These are phyloP conservation scores for Epistrophella euchroma DNA, from an alignment of 2,888 invertebrate genomes.

Conservation along the genomic window DNA sequence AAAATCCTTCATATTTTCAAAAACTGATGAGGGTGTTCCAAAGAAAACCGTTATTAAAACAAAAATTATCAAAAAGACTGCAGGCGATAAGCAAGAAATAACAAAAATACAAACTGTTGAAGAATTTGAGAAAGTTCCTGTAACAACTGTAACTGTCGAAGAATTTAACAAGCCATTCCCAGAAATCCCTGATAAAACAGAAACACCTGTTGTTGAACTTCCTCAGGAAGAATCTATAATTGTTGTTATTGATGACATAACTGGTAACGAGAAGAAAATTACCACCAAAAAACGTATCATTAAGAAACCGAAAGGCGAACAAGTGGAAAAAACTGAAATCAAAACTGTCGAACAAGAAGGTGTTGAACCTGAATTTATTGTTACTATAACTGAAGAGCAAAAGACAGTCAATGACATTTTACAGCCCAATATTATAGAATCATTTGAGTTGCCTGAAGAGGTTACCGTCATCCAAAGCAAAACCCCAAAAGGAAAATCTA, in stretches of 20 bases:
- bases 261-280: constrained; percentile 80
- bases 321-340: constrained; percentile 84
- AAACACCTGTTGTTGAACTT: constrained; percentile 79
- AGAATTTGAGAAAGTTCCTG: constrained; percentile 83
- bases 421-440: constrained; percentile 64
- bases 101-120: constrained; percentile 83
- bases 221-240: constrained; percentile 80
- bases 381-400: constrained; percentile 79
- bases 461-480: constrained; percentile 79
- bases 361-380: constrained; percentile 80
- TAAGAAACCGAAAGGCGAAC: constrained; percentile 83
- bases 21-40: constrained; percentile 82
- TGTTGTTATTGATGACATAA: constrained; percentile 78
- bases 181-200: constrained; percentile 78
- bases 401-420: constrained; percentile 60
- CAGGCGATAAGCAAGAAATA: constrained; percentile 82
- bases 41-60: constrained; percentile 83
- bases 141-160: constrained; percentile 81
- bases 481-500: constrained; percentile 81
- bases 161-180: constrained; percentile 80
- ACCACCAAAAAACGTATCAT: constrained; percentile 83
- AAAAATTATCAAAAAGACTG: constrained; percentile 84
- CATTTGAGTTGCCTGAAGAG: constrained; percentile 82
- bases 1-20: constrained; percentile 81
- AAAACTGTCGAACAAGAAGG: constrained; percentile 84